Percentiles rank a stretch among this genome's conserved stretches.
Conservation (phyloP, 64 coral and sea anemone species). For the Montipora foliosa region DNA sequence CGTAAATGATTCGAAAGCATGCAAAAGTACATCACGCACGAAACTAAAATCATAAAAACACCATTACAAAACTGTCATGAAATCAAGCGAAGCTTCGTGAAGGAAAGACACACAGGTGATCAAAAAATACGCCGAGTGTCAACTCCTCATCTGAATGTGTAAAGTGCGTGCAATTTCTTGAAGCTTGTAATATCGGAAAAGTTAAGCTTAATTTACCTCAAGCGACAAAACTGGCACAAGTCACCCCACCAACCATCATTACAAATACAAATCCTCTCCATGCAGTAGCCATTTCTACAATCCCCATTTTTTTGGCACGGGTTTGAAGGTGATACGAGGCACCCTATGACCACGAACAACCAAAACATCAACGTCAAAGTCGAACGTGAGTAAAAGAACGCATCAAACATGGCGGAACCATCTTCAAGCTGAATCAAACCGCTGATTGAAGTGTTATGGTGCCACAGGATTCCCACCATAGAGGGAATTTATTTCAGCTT, state of each 20-base stretch:
- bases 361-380: not conserved
- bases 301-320: constrained; percentile 29
- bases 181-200: too few species aligned
- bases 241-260: constrained; percentile 81
- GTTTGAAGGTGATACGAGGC: not conserved
- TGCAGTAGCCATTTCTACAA: constrained; percentile 66
- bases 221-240: constrained; percentile 74
- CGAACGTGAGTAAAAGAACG: not conserved
- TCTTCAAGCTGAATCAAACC: not conserved
- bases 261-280: constrained; percentile 46
- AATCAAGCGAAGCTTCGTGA: too few species aligned
- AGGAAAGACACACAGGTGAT: too few species aligned
- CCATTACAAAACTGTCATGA: too few species aligned
- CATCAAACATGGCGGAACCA: constrained; percentile 26
- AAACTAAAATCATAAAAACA: too few species aligned
- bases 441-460: not conserved
- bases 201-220: constrained; percentile 39
- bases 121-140: too few species aligned
- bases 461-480: too few species aligned
- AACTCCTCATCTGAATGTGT: too few species aligned
- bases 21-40: too few species aligned
- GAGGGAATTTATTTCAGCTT: too few species aligned
- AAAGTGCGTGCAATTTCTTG: too few species aligned
- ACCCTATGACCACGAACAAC: constrained; percentile 1
- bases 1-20: too few species aligned